Percentiles rank a stretch among this genome's conserved stretches.
Conservation (phyloP, 2,113 vertebrate species). For the Corythoichthys haematopterus region DNA sequence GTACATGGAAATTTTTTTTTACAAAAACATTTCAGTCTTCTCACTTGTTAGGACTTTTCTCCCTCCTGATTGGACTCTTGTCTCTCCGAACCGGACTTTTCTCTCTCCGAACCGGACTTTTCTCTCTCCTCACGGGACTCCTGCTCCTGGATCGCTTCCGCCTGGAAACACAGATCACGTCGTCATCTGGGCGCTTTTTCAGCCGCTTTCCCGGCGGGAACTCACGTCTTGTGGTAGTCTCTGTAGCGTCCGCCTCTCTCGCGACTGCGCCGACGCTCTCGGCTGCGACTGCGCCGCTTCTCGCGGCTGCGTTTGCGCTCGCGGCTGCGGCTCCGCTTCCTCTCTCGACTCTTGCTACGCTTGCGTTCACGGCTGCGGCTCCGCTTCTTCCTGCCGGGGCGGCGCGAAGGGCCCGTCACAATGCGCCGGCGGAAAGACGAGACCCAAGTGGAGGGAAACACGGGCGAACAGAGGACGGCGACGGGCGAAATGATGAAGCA, state of each 20-base stretch:
- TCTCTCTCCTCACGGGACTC: conserved; percentile 91
- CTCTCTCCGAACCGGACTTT: conserved; percentile 78
- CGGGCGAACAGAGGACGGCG: too few relatives aligned
- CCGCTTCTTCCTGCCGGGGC: conserved; percentile 82
- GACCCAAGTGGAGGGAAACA: too few relatives aligned
- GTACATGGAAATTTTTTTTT: too few relatives aligned
- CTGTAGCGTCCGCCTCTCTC: conserved; percentile 84
- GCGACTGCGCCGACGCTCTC: conserved; percentile 80
- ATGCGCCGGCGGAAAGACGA: too few relatives aligned
- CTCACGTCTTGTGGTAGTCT: conserved; percentile 72
- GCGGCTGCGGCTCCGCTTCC: conserved; percentile 80
- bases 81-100: conserved; percentile 68
- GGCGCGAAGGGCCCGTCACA: conserved; percentile 22
- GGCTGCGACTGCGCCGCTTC: conserved; percentile 42
- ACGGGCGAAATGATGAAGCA: too few relatives aligned
- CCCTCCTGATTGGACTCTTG: conserved; percentile 80
- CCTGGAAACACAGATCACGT: conserved; percentile 54
- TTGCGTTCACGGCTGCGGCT: conserved; percentile 88
- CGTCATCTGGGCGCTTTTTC: neutral
- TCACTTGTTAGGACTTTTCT: conserved; percentile 14
- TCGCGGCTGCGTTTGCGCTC: conserved; percentile 83
- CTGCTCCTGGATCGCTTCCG: conserved; percentile 83
- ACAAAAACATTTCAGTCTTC: too few relatives aligned
- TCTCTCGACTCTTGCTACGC: conserved; percentile 84
- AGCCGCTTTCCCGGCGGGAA: conserved; percentile 21